Evolutionary conservation across 2,113 vertebrate species (phyloP).

Genomic region (Heterochromis multidens): DNA sequence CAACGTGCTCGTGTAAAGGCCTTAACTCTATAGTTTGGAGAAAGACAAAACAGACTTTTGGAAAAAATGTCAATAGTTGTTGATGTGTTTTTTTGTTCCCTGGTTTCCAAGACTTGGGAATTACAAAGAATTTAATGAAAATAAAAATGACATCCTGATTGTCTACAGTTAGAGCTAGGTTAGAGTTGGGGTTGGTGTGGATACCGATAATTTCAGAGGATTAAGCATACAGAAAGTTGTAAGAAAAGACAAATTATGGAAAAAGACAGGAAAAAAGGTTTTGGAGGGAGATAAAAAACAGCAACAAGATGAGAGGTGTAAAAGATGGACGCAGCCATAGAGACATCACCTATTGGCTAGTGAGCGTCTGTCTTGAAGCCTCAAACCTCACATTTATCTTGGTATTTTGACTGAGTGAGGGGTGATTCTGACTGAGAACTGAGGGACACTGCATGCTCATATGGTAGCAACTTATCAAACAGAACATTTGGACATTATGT

Average conservation of each 20-base stretch:
- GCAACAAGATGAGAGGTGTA: background rate
- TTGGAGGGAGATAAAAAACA: background rate
- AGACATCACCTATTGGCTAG: background rate
- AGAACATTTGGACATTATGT: background rate
- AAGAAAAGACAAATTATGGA: background rate
- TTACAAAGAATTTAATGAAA: background rate
- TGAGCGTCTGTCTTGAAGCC: background rate
- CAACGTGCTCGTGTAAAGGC: too few relatives aligned
- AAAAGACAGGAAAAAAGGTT: background rate
- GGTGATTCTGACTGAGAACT: background rate
- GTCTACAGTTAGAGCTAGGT: background rate
- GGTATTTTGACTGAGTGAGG: background rate
- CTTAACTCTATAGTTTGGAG: background rate
- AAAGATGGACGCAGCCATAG: background rate
- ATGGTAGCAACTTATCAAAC: background rate
- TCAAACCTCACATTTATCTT: background rate
- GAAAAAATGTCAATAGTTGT: too few relatives aligned
- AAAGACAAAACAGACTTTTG: background rate
- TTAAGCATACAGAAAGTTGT: background rate
- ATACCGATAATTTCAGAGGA: background rate
- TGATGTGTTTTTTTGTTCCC: background rate
- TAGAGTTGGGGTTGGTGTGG: background rate
- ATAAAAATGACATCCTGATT: background rate
- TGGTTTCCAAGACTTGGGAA: background rate
- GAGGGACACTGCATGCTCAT: background rate